Evolutionary conservation across 2,888 invertebrate species (phyloP).

Genomic region (Lucinisca nassula): DNA sequence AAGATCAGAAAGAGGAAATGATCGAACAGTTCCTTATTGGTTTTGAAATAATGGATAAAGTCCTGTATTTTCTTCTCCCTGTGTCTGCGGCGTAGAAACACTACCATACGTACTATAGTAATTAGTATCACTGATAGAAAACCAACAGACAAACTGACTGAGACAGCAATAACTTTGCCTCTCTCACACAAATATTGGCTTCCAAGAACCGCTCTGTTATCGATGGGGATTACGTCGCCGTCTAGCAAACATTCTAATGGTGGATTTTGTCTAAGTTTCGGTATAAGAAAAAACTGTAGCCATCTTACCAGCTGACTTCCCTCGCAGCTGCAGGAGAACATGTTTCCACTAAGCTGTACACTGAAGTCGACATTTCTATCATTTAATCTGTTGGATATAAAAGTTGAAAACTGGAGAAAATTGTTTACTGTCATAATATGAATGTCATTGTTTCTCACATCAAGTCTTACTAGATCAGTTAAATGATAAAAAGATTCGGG

Average conservation of each 20-base stretch:
- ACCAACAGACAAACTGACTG: background rate
- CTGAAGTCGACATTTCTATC: background rate
- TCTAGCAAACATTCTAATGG: background rate
- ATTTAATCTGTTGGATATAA: background rate
- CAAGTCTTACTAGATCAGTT: background rate
- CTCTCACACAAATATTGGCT: background rate
- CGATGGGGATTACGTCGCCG: background rate
- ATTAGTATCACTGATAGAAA: background rate
- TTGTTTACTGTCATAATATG: too few species aligned
- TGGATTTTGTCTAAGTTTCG: background rate
- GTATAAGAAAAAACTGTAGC: background rate
- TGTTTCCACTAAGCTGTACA: background rate
- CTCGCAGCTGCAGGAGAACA: background rate
- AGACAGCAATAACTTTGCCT: background rate
- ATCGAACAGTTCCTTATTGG: too few species aligned
- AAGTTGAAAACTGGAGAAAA: background rate
- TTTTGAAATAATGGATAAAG: too few species aligned
- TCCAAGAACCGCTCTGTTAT: background rate
- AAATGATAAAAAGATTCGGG: background rate
- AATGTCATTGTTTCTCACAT: background rate
- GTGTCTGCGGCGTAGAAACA: background rate
- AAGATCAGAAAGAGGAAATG: too few species aligned
- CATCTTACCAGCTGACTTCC: background rate
- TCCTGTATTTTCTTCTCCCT: background rate
- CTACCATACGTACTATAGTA: background rate